Percentiles rank a stretch among this genome's conserved stretches.
Conservation (phyloP, 2,113 vertebrate genomes). For the Butorides virescens region DNA sequence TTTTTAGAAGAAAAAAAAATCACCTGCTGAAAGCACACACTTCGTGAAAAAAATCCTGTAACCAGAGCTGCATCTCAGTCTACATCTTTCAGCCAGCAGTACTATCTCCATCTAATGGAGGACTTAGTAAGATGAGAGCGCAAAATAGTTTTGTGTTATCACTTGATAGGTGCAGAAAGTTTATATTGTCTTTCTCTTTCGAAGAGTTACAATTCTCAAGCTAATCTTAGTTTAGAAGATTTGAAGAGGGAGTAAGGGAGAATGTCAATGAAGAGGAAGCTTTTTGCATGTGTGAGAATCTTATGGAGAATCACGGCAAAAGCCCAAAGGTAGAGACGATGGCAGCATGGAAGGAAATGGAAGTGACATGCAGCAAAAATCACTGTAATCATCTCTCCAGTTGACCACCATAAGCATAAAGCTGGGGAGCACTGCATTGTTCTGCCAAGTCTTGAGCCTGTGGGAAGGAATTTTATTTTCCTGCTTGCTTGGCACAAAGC, state of each 20-base stretch:
- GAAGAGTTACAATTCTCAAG: not conserved
- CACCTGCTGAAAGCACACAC: not conserved
- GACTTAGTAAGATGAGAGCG: not conserved
- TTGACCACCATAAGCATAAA: not conserved
- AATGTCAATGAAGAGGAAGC: not conserved
- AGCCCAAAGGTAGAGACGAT: not conserved
- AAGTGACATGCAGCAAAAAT: not conserved
- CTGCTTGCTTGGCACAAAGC: not conserved
- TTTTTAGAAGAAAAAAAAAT: not conserved
- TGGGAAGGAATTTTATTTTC: not conserved
- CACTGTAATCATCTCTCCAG: fast-evolving
- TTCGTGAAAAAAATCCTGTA: not conserved
- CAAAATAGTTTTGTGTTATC: not conserved
- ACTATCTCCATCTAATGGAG: not conserved
- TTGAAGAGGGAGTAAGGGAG: not conserved
- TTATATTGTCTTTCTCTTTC: not conserved
- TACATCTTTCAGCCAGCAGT: not conserved
- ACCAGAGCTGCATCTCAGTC: not conserved
- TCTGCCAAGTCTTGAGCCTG: not conserved
- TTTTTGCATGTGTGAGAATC: not conserved
- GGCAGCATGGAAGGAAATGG: not conserved
- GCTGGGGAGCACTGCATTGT: not conserved
- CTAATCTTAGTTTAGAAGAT: not conserved
- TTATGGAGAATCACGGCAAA: not conserved
- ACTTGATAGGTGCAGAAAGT: not conserved